Percentiles rank a stretch among this genome's conserved stretches.
Conservation (phyloP, 2,797 vertebrate species). For the Notolepis coatsorum region DNA sequence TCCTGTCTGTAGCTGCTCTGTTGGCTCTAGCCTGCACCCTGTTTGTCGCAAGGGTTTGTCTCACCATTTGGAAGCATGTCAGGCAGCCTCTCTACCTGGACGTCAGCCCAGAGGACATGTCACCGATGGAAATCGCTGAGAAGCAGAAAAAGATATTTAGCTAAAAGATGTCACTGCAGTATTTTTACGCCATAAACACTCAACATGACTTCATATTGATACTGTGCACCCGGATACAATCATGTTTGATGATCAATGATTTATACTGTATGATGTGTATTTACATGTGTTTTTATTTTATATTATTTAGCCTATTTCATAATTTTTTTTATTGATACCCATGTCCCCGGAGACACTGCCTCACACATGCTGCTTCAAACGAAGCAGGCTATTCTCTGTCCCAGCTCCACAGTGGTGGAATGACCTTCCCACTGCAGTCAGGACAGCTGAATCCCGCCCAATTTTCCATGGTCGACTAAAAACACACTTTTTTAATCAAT, state of each 20-base stretch:
- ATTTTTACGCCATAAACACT: neutral
- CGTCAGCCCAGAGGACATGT: constrained; percentile 25
- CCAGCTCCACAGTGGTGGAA: too few relatives aligned
- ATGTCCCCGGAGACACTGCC: too few relatives aligned
- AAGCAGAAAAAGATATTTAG: constrained; percentile 64
- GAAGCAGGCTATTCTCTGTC: too few relatives aligned
- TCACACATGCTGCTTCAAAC: too few relatives aligned
- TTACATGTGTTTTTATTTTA: neutral
- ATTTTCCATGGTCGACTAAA: too few relatives aligned
- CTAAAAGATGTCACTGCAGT: constrained; percentile 12
- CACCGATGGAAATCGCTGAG: constrained; percentile 60
- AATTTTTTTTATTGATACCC: too few relatives aligned
- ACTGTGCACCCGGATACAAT: too few relatives aligned
- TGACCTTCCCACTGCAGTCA: too few relatives aligned
- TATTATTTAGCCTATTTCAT: accelerated
- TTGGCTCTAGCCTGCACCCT: constrained; percentile 54
- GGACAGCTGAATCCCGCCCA: too few relatives aligned
- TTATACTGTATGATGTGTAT: neutral
- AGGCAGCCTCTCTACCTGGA: constrained; percentile 57
- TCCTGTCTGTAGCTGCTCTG: constrained; percentile 49
- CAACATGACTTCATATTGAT: too few relatives aligned
- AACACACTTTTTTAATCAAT: too few relatives aligned
- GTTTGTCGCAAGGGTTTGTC: constrained; percentile 34
- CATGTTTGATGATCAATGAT: neutral
- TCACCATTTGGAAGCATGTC: constrained; percentile 64